Base-by-base conservation (phyloP, 2,113 vertebrate genomes). In the Eleginops maclovinus region DNA sequence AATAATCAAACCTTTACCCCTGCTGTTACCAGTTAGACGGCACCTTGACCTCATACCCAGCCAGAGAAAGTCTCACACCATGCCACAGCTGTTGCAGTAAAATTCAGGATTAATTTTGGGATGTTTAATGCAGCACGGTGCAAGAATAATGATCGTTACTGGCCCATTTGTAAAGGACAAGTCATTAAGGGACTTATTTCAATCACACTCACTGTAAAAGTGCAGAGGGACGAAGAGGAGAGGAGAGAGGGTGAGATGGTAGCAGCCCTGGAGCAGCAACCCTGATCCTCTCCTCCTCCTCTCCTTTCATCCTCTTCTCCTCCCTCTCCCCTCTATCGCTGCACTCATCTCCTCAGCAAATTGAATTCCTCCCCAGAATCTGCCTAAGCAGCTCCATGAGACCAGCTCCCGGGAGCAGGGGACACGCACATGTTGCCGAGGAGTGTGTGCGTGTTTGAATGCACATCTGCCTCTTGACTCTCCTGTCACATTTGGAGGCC, bases 341-440 rank as follows among this genome's bases (percentile, higher is more conserved):
- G 55, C 41, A 10, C 69, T 91, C 82, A 87, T 89, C 88, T 81
- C 63, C 51, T 46, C 16, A 3, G 86, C 87, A 89, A 89, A 91
- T 89, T 90, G 85, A 91, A 91, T 89, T 85, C 81, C 72, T 80
- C 72, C 67, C 53, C 56, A 49, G 70, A 85, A 88, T 89, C 84
- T 86, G 63, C 86, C 79, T 83, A 81, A 85, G 81, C 75, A 84
- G 87, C 81, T 81, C 65, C 58, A 21, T 41, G 13, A 79, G 53
- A 60, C n/a, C 4, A 17, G 24, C 65, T 75, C 19, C 77, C 19
- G 16, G 28, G 58, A 75, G 55, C 11, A n/a, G 0, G 70, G 64
- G 26, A 49, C 46, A n/a, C 2, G n/a, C 61, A 9, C 31, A 6
- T 47, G 59, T 65, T 51, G 40, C 7, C 31, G 24, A 22, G 19